Percentiles rank a stretch among this genome's conserved stretches.
Conservation (phyloP, 2,797 vertebrate genomes). For the Loriculus beryllinus region DNA sequence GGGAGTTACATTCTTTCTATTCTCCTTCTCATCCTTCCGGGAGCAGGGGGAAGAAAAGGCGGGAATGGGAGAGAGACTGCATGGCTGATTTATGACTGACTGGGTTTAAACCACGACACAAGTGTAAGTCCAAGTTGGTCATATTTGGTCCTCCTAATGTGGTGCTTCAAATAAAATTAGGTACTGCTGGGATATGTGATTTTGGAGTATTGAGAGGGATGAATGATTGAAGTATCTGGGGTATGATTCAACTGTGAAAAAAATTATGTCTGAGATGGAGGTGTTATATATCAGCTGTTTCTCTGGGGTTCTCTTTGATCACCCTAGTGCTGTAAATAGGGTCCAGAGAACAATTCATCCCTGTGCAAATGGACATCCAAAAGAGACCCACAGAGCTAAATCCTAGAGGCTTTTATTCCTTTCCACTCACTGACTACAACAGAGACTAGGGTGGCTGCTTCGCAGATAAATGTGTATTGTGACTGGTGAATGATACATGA, state of each 20-base stretch:
- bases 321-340: background rate
- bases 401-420: background rate
- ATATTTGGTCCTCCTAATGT: background rate
- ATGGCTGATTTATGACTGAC: too few species aligned
- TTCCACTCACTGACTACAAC: background rate
- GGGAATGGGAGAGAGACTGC: too few species aligned
- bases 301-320: background rate
- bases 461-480: accelerated
- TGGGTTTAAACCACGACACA: too few species aligned
- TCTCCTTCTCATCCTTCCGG: too few species aligned
- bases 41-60: too few species aligned
- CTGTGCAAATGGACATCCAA: background rate
- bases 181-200: background rate
- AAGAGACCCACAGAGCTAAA: background rate
- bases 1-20: too few species aligned
- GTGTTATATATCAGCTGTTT: background rate
- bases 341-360: background rate
- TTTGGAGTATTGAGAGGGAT: background rate
- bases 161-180: background rate
- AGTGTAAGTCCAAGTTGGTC: background rate
- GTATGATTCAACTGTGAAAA: background rate
- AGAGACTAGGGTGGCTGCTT: background rate
- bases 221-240: background rate
- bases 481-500: background rate
- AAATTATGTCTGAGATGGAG: background rate